A percentile compares a stretch with the other conserved stretches of the same genome.
These are phyloP conservation scores for Lochmaea capreae DNA, from an alignment of 2,888 invertebrate genomes.

Conservation along the genomic window DNA sequence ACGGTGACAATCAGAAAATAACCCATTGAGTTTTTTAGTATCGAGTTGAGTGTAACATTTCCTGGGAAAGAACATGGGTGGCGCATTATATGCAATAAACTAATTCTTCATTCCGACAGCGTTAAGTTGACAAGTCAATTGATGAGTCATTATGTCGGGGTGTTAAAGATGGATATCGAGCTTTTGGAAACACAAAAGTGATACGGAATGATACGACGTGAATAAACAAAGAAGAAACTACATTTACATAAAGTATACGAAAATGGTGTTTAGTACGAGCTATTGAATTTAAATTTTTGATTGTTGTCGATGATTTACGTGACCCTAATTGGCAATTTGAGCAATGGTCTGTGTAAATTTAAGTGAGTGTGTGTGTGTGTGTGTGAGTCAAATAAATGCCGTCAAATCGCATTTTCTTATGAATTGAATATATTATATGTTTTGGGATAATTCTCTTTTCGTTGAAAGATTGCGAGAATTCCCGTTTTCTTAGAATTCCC, in stretches of 20 bases:
- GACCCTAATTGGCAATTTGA: constrained; percentile 4
- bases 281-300: constrained; percentile 27
- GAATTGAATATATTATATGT: constrained; percentile 15
- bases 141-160: constrained; percentile 53
- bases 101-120: constrained; percentile 42
- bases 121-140: constrained; percentile 50
- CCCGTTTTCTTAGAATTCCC: constrained; percentile 28
- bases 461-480: constrained; percentile 5
- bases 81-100: constrained; percentile 35
- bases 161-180: constrained; percentile 52
- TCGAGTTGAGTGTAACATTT: constrained; percentile 29
- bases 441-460: constrained; percentile 3
- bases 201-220: constrained; percentile 38
- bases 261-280: constrained; percentile 30
- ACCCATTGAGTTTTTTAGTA: constrained; percentile 13
- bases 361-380: background rate
- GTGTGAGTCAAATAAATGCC: background rate
- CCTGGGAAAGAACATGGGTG: constrained; percentile 43
- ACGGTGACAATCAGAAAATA: constrained; percentile 19
- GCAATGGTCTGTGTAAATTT: background rate
- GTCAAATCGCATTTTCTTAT: constrained; percentile 16
- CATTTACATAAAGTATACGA: constrained; percentile 44
- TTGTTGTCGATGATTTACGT: constrained; percentile 1
- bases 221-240: constrained; percentile 45
- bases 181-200: constrained; percentile 43